These are phyloP conservation scores for Schizaphis graminum DNA, from an alignment of 2,888 invertebrate species.

Conservation along the genomic window DNA sequence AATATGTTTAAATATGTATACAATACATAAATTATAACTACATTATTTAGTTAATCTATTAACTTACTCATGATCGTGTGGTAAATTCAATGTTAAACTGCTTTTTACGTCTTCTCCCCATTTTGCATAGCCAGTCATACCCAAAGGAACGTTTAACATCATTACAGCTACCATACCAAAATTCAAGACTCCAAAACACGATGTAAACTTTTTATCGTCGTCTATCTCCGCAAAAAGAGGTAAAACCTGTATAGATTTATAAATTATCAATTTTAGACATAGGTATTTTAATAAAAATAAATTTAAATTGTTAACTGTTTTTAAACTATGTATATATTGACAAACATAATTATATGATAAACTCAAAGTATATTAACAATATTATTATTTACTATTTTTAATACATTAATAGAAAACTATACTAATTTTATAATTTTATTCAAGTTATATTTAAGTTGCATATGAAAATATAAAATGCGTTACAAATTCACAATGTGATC, in stretches of 20 bases:
- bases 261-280: neutral
- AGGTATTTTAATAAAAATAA: neutral
- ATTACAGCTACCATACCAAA: slow-evolving; percentile 92
- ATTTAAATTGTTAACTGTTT: neutral
- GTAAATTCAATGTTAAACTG: slow-evolving; percentile 89
- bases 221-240: slow-evolving; percentile 75
- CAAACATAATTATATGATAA: neutral
- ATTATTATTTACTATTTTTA: neutral
- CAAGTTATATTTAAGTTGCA: neutral
- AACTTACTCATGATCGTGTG: slow-evolving; percentile 76
- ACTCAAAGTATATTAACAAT: neutral
- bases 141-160: slow-evolving; percentile 88
- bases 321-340: neutral
- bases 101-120: slow-evolving; percentile 80
- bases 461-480: neutral
- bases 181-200: slow-evolving; percentile 85
- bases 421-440: neutral
- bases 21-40: slow-evolving; percentile 8
- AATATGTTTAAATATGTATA: neutral
- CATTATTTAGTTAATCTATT: neutral
- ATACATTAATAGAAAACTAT: neutral
- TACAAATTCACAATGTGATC: neutral
- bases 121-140: slow-evolving; percentile 90
- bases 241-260: slow-evolving; percentile 78
- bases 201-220: slow-evolving; percentile 42